Conservation (phyloP, 2,888 invertebrate genomes). For the Chymomyza caudatula region DNA sequence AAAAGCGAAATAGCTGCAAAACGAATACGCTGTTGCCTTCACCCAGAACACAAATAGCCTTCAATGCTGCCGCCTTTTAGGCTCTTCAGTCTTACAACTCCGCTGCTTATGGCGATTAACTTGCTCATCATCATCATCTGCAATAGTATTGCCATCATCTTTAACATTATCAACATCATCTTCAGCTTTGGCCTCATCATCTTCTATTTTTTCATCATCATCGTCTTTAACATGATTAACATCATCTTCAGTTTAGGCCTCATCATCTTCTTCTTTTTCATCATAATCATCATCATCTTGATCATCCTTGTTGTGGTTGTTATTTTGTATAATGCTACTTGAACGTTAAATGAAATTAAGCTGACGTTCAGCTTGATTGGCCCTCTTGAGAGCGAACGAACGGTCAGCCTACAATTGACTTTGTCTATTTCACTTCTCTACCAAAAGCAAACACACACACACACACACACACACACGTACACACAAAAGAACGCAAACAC, state of each 20-base stretch:
- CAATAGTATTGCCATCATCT: too few species aligned
- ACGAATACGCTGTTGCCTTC: constrained; percentile 33
- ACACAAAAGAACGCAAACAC: constrained; percentile 9
- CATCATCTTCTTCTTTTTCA: not conserved
- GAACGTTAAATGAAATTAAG: constrained; percentile 66
- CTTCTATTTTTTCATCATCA: not conserved
- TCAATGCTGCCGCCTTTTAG: constrained; percentile 19
- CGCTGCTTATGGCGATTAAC: too few species aligned
- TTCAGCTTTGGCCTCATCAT: not conserved
- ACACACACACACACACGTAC: constrained; percentile 8
- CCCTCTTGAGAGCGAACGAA: constrained; percentile 59
- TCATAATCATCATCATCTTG: not conserved
- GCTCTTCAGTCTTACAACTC: constrained; percentile 22
- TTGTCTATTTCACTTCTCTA: constrained; percentile 62
- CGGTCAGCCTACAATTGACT: constrained; percentile 57
- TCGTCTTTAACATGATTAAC: too few species aligned
- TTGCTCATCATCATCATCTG: not conserved
- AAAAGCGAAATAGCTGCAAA: constrained; percentile 53
- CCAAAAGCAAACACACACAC: constrained; percentile 38
- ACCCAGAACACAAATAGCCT: constrained; percentile 57
- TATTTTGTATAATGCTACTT: constrained; percentile 54
- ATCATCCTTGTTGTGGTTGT: constrained; percentile 13
- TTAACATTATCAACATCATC: too few species aligned
- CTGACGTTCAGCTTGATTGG: constrained; percentile 67
- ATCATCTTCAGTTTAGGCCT: not conserved